Evolutionary conservation across 2,888 invertebrate genomes (phyloP), one percentile per base, ranked within the genome.

Genomic region (Metalampra italica): DNA sequence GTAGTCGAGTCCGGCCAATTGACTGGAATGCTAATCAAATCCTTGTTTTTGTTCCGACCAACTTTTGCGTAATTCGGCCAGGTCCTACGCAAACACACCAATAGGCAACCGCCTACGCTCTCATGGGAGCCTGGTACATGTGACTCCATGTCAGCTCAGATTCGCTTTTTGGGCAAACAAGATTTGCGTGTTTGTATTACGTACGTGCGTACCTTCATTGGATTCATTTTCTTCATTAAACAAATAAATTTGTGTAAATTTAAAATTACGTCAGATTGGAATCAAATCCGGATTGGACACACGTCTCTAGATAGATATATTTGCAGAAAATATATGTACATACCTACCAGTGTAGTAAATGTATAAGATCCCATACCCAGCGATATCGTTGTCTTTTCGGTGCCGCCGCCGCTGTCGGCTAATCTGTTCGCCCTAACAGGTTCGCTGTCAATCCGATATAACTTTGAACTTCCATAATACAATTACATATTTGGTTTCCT

Each of bases 81-180:
- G 43, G 32, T 38, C 48, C 48, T 48, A 40, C 39, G 22, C 40
- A 44, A 48, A 48, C 44, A 48, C 29, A 22, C 13, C n/a, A 12
- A 9, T n/a, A 34, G 15, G n/a, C 39, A 40, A 40, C 36, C 11
- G 14, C 29, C 11, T 40, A 11, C 7, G 32, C 13, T 14, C 44
- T 34, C 48, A 44, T 44, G 44, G 48, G 44, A 48, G 14, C 43
- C 38, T 43, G 40, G 43, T 47, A 43, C 30, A 11, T 38, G 11
- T 29, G 11, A 44, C 9, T 9, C 13, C 15, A 40, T 39, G 39
- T 8, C 13, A 14, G n/a, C 9, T 39, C 5, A 39, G 8, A 39
- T 9, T n/a, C 14, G 12, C 9, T 43, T 32, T 34, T 12, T 45
- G 14, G 14, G 22, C 22, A 45, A 29, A 34, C 36, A 29, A 5